phyloP scores from a whole-genome alignment of 2,113 vertebrate species.

The Trogon surrucura region DNA sequence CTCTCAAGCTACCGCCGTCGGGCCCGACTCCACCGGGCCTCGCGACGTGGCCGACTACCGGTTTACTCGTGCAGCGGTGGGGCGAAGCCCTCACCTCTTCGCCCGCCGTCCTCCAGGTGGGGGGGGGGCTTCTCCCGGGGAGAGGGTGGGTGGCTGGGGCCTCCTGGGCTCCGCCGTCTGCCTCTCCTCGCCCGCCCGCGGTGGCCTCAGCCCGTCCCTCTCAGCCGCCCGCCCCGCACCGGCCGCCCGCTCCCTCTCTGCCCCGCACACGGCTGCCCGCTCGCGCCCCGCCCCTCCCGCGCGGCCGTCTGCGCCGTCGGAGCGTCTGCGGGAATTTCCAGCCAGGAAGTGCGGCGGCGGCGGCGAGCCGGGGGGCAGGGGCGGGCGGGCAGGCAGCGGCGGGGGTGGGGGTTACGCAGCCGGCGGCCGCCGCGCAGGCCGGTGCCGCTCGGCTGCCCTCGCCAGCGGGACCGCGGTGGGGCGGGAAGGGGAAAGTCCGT shows the following conservation, averaged over 20 bases:
- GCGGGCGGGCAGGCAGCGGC: neutral
- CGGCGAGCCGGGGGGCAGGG: neutral
- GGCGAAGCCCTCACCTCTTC: no score
- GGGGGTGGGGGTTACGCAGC: neutral
- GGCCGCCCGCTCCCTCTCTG: neutral
- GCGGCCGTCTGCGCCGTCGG: neutral
- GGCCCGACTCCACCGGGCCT: neutral
- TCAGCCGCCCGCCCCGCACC: neutral
- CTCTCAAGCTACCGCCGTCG: accelerated
- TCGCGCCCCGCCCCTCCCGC: neutral
- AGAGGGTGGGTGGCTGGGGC: accelerated
- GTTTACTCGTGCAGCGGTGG: accelerated
- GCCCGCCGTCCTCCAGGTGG: neutral
- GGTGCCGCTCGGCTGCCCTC: neutral
- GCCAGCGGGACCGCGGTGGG: neutral
- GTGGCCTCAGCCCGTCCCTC: neutral
- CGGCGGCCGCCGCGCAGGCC: neutral
- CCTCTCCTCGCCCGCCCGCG: neutral
- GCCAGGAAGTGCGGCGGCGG: constrained; percentile 46
- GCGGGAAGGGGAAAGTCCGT: neutral
- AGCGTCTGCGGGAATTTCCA: constrained; percentile 66
- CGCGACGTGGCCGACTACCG: accelerated
- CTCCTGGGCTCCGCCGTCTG: no score
- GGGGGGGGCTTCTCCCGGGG: neutral
- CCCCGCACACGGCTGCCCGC: no score